Conservation (phyloP, 2,888 invertebrate species). For the Cosmopolites sordidus region DNA sequence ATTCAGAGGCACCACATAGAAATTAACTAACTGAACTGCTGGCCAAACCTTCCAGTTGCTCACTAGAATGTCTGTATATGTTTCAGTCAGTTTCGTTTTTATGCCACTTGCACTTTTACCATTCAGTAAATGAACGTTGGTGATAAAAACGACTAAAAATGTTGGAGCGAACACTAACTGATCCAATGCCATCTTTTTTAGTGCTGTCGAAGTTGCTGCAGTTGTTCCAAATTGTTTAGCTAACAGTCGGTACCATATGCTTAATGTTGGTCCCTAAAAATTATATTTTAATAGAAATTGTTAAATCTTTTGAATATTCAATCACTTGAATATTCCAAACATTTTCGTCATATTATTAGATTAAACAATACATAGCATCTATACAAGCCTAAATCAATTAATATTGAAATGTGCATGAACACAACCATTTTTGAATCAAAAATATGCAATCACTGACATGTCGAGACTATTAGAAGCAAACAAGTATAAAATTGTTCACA, state of each 20-base stretch:
- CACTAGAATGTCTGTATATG: slow-evolving; percentile 61
- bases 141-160: slow-evolving; percentile 59
- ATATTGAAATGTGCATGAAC: no score
- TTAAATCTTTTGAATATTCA: no score
- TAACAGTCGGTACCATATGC: slow-evolving; percentile 66
- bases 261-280: slow-evolving; percentile 60
- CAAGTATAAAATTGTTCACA: no score
- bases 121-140: slow-evolving; percentile 56
- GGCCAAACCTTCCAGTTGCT: slow-evolving; percentile 79
- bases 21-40: slow-evolving; percentile 78
- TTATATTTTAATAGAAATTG: neutral
- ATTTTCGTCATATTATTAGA: no score
- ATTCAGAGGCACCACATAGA: slow-evolving; percentile 74
- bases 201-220: slow-evolving; percentile 43
- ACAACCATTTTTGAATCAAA: no score
- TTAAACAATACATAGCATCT: no score
- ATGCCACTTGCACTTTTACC: slow-evolving; percentile 54
- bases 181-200: slow-evolving; percentile 69
- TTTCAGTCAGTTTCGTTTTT: slow-evolving; percentile 53
- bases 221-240: slow-evolving; percentile 17
- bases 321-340: no score
- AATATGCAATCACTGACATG: no score
- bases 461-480: no score
- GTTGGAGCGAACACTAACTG: slow-evolving; percentile 71
- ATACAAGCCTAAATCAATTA: no score